Evolutionary conservation across 2,797 vertebrate genomes (phyloP).

Genomic region (Setipinna tenuifilis): DNA sequence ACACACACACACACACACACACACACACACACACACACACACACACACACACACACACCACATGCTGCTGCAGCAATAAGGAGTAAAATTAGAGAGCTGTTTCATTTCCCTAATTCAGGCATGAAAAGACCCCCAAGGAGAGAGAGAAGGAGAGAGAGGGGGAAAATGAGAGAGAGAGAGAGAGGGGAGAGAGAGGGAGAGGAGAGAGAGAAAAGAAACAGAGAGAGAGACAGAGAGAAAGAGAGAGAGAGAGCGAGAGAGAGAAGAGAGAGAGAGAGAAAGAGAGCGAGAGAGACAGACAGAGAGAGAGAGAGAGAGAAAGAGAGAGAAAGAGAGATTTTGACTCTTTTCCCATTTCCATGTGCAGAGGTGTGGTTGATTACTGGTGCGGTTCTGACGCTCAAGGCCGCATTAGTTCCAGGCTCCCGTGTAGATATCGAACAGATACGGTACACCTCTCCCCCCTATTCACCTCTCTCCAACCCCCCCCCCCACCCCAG

Average conservation of each 20-base stretch:
- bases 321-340: conserved; percentile 27
- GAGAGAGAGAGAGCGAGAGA: too few relatives aligned
- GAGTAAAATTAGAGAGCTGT: neutral
- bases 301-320: neutral
- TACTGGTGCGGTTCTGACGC: neutral
- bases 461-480: neutral
- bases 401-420: neutral
- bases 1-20: too few relatives aligned
- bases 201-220: too few relatives aligned
- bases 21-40: too few relatives aligned
- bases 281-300: neutral
- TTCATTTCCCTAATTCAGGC: neutral
- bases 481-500: neutral
- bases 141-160: neutral
- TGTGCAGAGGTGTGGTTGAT: neutral
- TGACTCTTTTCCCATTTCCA: neutral
- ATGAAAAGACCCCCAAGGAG: conserved; percentile 39
- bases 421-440: conserved; percentile 5
- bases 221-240: too few relatives aligned
- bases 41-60: too few relatives aligned
- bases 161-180: too few relatives aligned
- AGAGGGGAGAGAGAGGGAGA: too few relatives aligned
- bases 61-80: neutral
- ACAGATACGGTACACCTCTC: neutral
- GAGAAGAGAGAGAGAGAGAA: neutral